These are phyloP conservation scores for Tamias sibiricus DNA, from an alignment of 2,113 vertebrate genomes.

Conservation along the genomic window DNA sequence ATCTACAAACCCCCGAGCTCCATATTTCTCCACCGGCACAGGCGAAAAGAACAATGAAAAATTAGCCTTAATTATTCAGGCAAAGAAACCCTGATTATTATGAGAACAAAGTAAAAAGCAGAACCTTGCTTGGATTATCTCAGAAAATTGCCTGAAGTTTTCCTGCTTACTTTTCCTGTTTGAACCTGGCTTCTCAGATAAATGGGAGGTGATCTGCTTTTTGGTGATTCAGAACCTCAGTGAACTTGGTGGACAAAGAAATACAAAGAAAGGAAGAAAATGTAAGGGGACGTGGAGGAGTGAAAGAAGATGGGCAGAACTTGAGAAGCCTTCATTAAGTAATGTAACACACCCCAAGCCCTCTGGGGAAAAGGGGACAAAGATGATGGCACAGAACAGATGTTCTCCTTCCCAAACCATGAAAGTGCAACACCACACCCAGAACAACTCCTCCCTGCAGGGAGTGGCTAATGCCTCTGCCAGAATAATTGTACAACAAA, in stretches of 20 bases:
- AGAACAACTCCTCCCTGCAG: neutral
- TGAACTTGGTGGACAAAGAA: constrained; percentile 58
- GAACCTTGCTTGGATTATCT: constrained; percentile 43
- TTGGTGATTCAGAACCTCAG: constrained; percentile 38
- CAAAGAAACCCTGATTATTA: constrained; percentile 34
- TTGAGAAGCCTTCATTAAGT: constrained; percentile 60
- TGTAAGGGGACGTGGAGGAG: neutral
- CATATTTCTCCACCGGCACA: neutral
- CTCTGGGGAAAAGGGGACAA: constrained; percentile 26
- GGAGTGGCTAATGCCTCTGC: constrained; percentile 11
- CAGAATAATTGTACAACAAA: constrained; percentile 13
- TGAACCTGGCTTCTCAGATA: constrained; percentile 65
- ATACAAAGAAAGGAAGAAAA: constrained; percentile 35
- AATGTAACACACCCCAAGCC: neutral
- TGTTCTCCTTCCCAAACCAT: constrained; percentile 21
- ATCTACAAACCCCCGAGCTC: neutral
- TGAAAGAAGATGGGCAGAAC: constrained; percentile 50
- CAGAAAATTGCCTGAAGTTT: constrained; percentile 24
- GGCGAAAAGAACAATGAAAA: constrained; percentile 23
- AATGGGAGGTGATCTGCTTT: constrained; percentile 43
- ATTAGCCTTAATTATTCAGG: neutral
- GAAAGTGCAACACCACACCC: neutral
- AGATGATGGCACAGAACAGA: constrained; percentile 22
- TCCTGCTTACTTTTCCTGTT: constrained; percentile 55
- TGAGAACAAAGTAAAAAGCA: neutral